Percentiles rank a stretch among this genome's conserved stretches.
Conservation (phyloP, 2,888 invertebrate genomes). For the Zygaena filipendulae region DNA sequence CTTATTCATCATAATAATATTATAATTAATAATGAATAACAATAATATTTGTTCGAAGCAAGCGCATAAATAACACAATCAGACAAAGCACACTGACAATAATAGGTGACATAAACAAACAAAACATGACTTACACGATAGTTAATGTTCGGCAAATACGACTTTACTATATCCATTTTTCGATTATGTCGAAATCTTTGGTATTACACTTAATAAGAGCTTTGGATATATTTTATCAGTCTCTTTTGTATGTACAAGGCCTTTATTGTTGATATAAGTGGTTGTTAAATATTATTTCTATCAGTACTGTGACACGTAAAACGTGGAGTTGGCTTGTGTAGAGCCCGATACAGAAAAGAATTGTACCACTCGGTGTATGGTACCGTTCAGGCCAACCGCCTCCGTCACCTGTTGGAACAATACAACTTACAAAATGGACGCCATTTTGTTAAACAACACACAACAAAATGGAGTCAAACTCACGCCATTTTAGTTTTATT, state of each 20-base stretch:
- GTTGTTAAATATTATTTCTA: too few relatives aligned
- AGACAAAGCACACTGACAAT: constrained; percentile 63
- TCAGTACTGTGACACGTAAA: constrained; percentile 73
- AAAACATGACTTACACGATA: constrained; percentile 66
- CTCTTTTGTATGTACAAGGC: constrained; percentile 60
- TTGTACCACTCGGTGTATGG: constrained; percentile 72
- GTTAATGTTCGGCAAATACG: constrained; percentile 55
- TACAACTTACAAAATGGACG: constrained; percentile 53
- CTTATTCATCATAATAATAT: too few relatives aligned
- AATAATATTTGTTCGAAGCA: constrained; percentile 46
- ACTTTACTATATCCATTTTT: constrained; percentile 56
- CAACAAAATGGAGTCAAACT: constrained; percentile 21
- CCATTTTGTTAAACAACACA: constrained; percentile 30
- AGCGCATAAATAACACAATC: constrained; percentile 49
- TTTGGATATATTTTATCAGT: constrained; percentile 63
- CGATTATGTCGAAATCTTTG: constrained; percentile 41
- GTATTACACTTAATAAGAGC: constrained; percentile 37
- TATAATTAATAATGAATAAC: constrained; percentile 6
- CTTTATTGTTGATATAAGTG: constrained; percentile 34
- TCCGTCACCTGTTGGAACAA: constrained; percentile 72
- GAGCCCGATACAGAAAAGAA: constrained; percentile 72
- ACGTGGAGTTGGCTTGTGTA: constrained; percentile 71
- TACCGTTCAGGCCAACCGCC: constrained; percentile 71
- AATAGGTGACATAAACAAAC: constrained; percentile 63
- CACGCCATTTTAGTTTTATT: not conserved